A percentile compares a stretch with the other conserved stretches of the same genome.
phyloP scores from a whole-genome alignment of 2,888 invertebrate genomes.

The Cheiracanthium punctorium region DNA sequence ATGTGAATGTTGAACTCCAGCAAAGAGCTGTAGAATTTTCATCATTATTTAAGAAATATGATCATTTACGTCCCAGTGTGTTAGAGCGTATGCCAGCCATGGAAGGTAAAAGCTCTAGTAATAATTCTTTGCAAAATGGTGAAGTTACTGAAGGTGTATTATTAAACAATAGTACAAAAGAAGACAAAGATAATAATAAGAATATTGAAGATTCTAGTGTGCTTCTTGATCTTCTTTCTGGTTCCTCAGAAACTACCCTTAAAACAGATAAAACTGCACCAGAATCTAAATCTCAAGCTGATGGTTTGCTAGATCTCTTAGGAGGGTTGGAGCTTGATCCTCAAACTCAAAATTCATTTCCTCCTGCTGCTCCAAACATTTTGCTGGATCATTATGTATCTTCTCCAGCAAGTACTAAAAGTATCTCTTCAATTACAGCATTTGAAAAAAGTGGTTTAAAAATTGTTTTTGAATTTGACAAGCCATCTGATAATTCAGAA shows the following conservation, averaged over 20 bases:
- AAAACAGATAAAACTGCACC: neutral
- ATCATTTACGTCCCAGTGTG: conserved; percentile 83
- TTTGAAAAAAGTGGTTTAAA: neutral
- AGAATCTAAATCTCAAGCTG: neutral
- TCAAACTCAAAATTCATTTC: conserved; percentile 34
- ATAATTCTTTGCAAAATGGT: conserved; percentile 74
- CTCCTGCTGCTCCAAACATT: neutral
- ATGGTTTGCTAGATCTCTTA: conserved; percentile 89
- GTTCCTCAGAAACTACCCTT: conserved; percentile 75
- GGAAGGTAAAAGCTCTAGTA: conserved; percentile 79
- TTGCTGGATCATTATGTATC: neutral
- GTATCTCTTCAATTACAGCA: neutral
- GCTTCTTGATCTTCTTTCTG: conserved; percentile 89
- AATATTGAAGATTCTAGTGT: conserved; percentile 79
- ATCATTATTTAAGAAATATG: conserved; percentile 89
- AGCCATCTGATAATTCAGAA: neutral
- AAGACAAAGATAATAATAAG: conserved; percentile 68
- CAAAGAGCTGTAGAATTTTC: conserved; percentile 97
- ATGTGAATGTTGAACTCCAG: conserved; percentile 96
- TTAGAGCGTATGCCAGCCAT: conserved; percentile 98
- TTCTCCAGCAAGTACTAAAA: neutral
- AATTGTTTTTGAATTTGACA: neutral
- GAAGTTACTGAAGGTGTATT: conserved; percentile 71
- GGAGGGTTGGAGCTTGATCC: conserved; percentile 77
- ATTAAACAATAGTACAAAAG: conserved; percentile 66